phyloP scores from a whole-genome alignment of 2,888 invertebrate species.

The Branchinecta sandiegonensis region DNA sequence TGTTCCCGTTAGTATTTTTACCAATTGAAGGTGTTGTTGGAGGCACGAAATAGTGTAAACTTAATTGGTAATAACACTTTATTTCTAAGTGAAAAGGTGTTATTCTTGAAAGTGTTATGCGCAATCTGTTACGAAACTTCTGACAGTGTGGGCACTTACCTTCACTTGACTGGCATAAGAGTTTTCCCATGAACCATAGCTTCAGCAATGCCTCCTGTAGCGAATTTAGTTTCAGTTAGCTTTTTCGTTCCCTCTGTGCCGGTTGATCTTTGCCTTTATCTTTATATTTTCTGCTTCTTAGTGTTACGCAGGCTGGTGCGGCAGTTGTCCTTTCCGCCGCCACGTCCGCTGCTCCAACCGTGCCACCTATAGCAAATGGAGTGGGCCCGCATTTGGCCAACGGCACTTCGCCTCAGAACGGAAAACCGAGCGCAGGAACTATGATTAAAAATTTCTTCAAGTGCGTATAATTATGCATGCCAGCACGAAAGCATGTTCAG shows the following conservation, averaged over 20 bases:
- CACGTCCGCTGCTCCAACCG: slow-evolving; percentile 17
- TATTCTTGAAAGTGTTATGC: no score
- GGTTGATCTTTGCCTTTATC: neutral
- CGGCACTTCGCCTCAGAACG: slow-evolving; percentile 44
- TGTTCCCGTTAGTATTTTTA: no score
- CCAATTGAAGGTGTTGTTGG: no score
- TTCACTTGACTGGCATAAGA: no score
- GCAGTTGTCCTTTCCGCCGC: slow-evolving; percentile 10
- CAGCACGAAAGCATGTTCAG: no score
- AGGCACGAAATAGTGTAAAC: no score
- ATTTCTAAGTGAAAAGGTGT: no score
- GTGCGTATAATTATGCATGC: slow-evolving; percentile 44
- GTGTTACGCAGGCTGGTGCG: neutral
- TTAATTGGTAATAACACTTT: no score
- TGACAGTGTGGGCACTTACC: no score
- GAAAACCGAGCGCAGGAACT: slow-evolving; percentile 67
- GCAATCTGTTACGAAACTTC: no score
- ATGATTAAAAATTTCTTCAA: slow-evolving; percentile 95
- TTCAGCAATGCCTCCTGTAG: no score
- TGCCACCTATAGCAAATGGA: slow-evolving; percentile 17
- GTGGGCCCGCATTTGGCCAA: slow-evolving; percentile 14
- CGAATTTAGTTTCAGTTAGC: neutral
- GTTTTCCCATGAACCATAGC: no score
- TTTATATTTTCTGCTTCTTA: slow-evolving; percentile 6
- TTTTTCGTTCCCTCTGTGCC: neutral